phyloP scores from a whole-genome alignment of 2,113 vertebrate genomes.

The Caranx melampygus region DNA sequence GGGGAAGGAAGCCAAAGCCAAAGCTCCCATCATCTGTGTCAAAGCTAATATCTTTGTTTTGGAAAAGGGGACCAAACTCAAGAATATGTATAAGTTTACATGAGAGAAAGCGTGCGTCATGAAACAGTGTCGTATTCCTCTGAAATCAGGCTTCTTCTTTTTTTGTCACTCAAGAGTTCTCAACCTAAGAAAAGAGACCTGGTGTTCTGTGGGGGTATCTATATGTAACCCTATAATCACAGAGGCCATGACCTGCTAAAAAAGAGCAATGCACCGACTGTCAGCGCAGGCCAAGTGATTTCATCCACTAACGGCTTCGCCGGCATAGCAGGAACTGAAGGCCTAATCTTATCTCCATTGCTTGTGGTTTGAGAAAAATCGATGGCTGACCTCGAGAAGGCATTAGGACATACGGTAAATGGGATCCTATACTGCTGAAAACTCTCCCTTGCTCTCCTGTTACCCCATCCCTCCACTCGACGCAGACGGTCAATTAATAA shows the following conservation, averaged over 20 bases:
- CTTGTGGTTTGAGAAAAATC: conserved; percentile 82
- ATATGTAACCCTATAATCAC: conserved; percentile 56
- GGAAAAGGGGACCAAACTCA: conserved; percentile 62
- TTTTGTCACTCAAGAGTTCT: conserved; percentile 18
- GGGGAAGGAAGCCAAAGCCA: conserved; percentile 66
- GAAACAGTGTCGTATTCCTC: conserved; percentile 25
- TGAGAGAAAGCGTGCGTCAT: conserved; percentile 22
- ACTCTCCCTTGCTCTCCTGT: conserved; percentile 71
- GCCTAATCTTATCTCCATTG: conserved; percentile 84
- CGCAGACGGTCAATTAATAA: conserved; percentile 70
- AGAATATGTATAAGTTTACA: conserved; percentile 52
- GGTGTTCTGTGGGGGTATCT: conserved; percentile 13
- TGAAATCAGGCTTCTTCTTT: conserved; percentile 29
- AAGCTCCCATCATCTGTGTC: conserved; percentile 65
- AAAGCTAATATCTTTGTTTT: conserved; percentile 74
- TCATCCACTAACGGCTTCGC: conserved; percentile 78
- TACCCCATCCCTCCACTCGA: conserved; percentile 63
- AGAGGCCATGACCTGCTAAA: conserved; percentile 66
- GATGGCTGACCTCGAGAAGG: conserved; percentile 82
- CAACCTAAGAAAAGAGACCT: not conserved
- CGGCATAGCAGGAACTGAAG: conserved; percentile 76
- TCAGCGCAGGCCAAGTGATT: conserved; percentile 69
- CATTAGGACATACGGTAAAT: conserved; percentile 85
- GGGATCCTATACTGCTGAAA: conserved; percentile 74
- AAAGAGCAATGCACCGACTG: conserved; percentile 43